Conservation (phyloP, 2,888 invertebrate genomes). For the Arctia plantaginis region DNA sequence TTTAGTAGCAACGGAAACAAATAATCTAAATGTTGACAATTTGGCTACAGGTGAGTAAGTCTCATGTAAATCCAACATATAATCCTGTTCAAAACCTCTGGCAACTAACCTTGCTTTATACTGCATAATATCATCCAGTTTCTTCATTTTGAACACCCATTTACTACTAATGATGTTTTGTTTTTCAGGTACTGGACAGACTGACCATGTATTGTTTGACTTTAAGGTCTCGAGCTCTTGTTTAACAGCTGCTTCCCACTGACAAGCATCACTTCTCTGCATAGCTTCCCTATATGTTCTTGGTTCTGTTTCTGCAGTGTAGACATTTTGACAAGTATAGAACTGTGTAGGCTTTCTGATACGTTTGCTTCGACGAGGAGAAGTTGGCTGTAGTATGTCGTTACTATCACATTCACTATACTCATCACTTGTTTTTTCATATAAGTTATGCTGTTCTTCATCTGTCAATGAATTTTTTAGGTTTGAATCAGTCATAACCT, state of each 20-base stretch:
- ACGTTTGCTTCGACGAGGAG: no score
- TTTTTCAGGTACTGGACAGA: background rate
- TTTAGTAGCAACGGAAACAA: no score
- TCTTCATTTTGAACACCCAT: conserved; percentile 45
- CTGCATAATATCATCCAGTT: conserved; percentile 13
- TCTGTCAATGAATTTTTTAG: no score
- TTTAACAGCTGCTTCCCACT: conserved; percentile 41
- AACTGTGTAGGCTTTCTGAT: background rate
- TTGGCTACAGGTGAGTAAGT: no score
- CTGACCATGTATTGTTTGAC: background rate
- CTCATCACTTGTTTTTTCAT: no score
- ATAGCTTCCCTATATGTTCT: conserved; percentile 38
- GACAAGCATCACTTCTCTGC: conserved; percentile 21
- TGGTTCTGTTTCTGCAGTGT: conserved; percentile 22
- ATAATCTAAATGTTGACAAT: no score
- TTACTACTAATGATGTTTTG: conserved; percentile 19
- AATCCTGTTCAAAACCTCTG: background rate
- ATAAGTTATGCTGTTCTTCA: no score
- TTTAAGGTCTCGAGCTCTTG: conserved; percentile 30
- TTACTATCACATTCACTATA: no score
- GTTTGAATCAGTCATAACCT: no score
- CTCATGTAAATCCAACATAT: background rate
- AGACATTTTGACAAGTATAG: conserved; percentile 14
- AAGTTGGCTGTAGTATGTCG: no score
- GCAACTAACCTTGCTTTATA: conserved; percentile 1